Evolutionary conservation across 1,140 invertebrate genomes (phyloP).

Genomic region (Temnothorax nylanderi): DNA sequence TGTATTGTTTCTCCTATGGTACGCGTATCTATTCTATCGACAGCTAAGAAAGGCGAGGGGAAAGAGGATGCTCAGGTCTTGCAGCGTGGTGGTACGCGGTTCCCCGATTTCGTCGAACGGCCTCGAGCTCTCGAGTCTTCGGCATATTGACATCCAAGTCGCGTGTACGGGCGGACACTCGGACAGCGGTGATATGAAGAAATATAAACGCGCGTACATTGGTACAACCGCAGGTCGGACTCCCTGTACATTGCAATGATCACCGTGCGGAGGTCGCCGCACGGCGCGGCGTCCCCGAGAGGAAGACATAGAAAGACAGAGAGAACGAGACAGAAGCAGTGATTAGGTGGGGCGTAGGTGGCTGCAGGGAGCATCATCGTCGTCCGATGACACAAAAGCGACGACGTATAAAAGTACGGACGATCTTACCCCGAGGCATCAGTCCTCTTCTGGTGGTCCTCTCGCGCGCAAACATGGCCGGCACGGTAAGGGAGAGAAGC

Average conservation of each 20-base stretch:
- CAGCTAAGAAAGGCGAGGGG: background rate
- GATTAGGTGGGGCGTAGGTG: constrained; percentile 63
- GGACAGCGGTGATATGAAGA: constrained; percentile 78
- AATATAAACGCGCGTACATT: constrained; percentile 73
- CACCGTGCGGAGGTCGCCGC: constrained; percentile 79
- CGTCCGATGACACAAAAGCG: constrained; percentile 69
- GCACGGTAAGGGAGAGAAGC: constrained; percentile 77
- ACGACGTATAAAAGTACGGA: constrained; percentile 82
- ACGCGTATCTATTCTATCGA: background rate
- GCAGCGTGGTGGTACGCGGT: background rate
- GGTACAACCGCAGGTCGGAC: constrained; percentile 65
- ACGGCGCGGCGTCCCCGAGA: constrained; percentile 30
- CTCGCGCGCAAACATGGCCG: constrained; percentile 80
- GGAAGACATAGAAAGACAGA: constrained; percentile 24
- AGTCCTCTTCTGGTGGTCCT: constrained; percentile 81
- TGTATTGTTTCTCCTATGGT: background rate
- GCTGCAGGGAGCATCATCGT: constrained; percentile 74
- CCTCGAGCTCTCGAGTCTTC: constrained; percentile 66
- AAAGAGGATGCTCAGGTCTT: background rate
- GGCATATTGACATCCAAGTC: constrained; percentile 82
- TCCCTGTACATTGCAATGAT: constrained; percentile 75
- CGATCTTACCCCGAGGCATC: constrained; percentile 81
- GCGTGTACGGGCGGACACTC: constrained; percentile 74
- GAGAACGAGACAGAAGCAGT: constrained; percentile 6
- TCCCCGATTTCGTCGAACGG: constrained; percentile 61